phyloP scores from a whole-genome alignment of 2,797 vertebrate genomes.

The Protosalanx chinensis region DNA sequence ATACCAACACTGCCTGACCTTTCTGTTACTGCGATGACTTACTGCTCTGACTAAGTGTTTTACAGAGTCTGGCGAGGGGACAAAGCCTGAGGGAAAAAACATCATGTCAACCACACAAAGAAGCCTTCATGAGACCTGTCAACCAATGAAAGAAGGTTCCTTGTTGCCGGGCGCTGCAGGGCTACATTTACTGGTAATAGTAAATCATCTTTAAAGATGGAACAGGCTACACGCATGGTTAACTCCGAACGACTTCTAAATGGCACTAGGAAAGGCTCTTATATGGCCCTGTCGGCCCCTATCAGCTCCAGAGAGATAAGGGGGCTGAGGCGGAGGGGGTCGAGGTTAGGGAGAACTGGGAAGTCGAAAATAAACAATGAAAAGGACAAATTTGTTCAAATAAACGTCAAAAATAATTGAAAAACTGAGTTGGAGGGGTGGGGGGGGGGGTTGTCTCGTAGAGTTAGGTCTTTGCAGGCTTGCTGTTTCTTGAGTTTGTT shows the following conservation, averaged over 20 bases:
- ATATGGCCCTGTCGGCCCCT: slow-evolving; percentile 6
- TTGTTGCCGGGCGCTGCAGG: not conserved
- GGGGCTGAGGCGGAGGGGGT: slow-evolving; percentile 2
- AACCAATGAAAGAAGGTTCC: not conserved
- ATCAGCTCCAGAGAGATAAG: slow-evolving; percentile 25
- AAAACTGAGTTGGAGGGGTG: not conserved
- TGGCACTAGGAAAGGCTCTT: slow-evolving; percentile 27
- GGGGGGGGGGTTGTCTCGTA: not conserved
- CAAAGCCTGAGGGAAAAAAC: slow-evolving; percentile 1
- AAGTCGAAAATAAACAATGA: not conserved
- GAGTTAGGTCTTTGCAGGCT: slow-evolving; percentile 25
- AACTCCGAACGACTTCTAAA: slow-evolving; percentile 19
- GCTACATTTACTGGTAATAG: slow-evolving; percentile 31
- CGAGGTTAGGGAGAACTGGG: not conserved
- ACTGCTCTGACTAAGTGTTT: no score
- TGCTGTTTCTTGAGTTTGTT: slow-evolving; percentile 49
- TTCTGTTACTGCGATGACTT: no score
- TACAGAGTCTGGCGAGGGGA: slow-evolving; percentile 1
- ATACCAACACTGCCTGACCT: no score
- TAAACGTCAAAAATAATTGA: slow-evolving; percentile 8
- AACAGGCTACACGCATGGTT: slow-evolving; percentile 23
- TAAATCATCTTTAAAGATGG: slow-evolving; percentile 41
- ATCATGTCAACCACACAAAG: no score
- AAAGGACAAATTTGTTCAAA: not conserved
- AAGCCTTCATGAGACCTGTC: not conserved